A percentile compares a stretch with the other conserved stretches of the same genome.
These are phyloP conservation scores for Camptogramma bilineatum DNA, from an alignment of 2,888 invertebrate genomes.

Conservation along the genomic window DNA sequence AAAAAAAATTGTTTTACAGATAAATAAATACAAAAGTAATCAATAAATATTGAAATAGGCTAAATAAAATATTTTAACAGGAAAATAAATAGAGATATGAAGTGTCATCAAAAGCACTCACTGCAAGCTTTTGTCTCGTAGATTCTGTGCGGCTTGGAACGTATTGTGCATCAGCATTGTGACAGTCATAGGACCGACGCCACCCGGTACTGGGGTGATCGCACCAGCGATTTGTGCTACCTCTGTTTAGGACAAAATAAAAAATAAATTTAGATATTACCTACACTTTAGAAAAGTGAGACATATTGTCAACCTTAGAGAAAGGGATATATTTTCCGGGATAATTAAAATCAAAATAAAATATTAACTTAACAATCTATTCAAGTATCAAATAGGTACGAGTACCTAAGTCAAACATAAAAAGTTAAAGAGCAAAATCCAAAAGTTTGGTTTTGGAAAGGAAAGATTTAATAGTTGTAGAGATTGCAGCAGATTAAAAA, in stretches of 20 bases:
- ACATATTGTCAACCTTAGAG: too few species aligned
- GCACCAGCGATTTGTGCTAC: constrained; percentile 92
- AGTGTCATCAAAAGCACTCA: constrained; percentile 34
- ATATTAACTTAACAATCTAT: too few species aligned
- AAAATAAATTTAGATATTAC: not conserved
- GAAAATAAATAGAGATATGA: too few species aligned
- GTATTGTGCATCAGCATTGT: constrained; percentile 97
- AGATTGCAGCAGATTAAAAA: too few species aligned
- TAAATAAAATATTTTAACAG: not conserved
- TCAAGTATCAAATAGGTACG: too few species aligned
- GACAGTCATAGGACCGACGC: constrained; percentile 97
- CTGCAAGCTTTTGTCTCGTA: constrained; percentile 54
- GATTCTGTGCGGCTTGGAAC: constrained; percentile 88
- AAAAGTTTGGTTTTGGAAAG: too few species aligned
- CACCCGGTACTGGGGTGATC: constrained; percentile 96
- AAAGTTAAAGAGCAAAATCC: too few species aligned
- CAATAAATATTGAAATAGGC: not conserved
- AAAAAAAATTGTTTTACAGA: not conserved
- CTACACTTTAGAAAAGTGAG: too few species aligned
- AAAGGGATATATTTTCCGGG: too few species aligned
- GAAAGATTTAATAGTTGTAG: too few species aligned
- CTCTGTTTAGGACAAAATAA: constrained; percentile 67
- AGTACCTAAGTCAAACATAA: too few species aligned
- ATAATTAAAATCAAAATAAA: too few species aligned
- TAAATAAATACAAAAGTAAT: not conserved